These are phyloP conservation scores for Philereme vetulata DNA, from an alignment of 2,888 invertebrate genomes.

Conservation along the genomic window DNA sequence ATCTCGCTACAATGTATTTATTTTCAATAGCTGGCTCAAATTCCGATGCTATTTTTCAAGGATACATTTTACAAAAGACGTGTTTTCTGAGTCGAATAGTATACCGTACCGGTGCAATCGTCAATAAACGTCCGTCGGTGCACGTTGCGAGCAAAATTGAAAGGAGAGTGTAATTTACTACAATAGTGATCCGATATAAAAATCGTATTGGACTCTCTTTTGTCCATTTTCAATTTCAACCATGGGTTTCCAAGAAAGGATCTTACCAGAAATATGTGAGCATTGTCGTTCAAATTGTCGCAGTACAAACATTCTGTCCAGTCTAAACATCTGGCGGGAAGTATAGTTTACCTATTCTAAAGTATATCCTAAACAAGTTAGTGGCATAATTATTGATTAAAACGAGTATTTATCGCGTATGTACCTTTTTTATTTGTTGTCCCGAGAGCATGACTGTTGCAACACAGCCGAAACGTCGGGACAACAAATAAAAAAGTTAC, in stretches of 20 bases:
- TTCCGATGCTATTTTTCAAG: slow-evolving; percentile 12
- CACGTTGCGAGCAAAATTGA: slow-evolving; percentile 41
- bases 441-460: no score
- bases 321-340: slow-evolving; percentile 35
- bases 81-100: slow-evolving; percentile 31
- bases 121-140: slow-evolving; percentile 43
- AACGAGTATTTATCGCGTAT: no score
- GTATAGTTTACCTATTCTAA: slow-evolving; percentile 41
- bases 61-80: slow-evolving; percentile 28
- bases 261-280: slow-evolving; percentile 14
- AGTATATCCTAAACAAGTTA: slow-evolving; percentile 33
- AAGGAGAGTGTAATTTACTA: slow-evolving; percentile 39
- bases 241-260: slow-evolving; percentile 9
- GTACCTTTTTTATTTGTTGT: no score
- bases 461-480: no score
- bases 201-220: slow-evolving; percentile 30
- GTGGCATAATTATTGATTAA: no score
- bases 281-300: slow-evolving; percentile 14
- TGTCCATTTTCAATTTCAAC: slow-evolving; percentile 22
- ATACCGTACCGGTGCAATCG: slow-evolving; percentile 36
- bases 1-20: slow-evolving; percentile 30
- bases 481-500: no score
- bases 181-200: slow-evolving; percentile 37
- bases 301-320: slow-evolving; percentile 31
- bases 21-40: slow-evolving; percentile 32